phyloP scores from a whole-genome alignment of 2,113 vertebrate genomes.

The Morphnarchus princeps region DNA sequence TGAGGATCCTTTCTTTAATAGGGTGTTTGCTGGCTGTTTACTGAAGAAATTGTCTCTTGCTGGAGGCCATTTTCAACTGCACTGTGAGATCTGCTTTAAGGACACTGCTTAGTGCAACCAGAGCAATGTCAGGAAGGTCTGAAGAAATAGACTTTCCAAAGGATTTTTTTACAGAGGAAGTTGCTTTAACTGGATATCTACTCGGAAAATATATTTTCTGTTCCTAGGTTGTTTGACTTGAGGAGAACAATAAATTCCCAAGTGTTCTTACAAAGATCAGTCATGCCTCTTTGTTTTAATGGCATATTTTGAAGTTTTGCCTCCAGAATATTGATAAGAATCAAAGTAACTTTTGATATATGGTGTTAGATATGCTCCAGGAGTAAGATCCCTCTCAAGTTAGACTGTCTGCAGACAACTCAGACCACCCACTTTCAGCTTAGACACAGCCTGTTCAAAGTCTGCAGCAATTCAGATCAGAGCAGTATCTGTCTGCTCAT shows the following conservation, averaged over 20 bases:
- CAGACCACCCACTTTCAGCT: slow-evolving; percentile 64
- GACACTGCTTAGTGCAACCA: background rate
- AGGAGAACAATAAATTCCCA: slow-evolving; percentile 45
- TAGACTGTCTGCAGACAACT: slow-evolving; percentile 53
- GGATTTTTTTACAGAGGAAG: background rate
- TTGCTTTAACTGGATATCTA: slow-evolving; percentile 15
- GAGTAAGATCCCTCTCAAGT: slow-evolving; percentile 57
- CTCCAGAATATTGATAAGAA: slow-evolving; percentile 61
- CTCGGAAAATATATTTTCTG: slow-evolving; percentile 31
- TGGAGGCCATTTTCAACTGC: slow-evolving; percentile 2
- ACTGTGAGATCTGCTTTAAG: background rate
- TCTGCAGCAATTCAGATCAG: slow-evolving; percentile 31
- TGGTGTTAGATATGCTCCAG: slow-evolving; percentile 45
- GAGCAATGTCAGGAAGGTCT: background rate
- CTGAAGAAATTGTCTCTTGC: slow-evolving; percentile 6
- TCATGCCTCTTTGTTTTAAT: slow-evolving; percentile 51
- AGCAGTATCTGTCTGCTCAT: slow-evolving; percentile 36
- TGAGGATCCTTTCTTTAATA: background rate
- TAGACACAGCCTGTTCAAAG: slow-evolving; percentile 47
- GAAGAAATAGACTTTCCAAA: background rate
- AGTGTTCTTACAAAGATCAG: slow-evolving; percentile 27
- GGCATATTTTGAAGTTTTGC: slow-evolving; percentile 52
- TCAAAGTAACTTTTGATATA: slow-evolving; percentile 68
- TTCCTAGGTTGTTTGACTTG: slow-evolving; percentile 31
- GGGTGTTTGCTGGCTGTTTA: background rate